Evolutionary conservation across 2,113 vertebrate species (phyloP), one percentile per base, ranked within the genome.

Genomic region (Hemiprocne comata): DNA sequence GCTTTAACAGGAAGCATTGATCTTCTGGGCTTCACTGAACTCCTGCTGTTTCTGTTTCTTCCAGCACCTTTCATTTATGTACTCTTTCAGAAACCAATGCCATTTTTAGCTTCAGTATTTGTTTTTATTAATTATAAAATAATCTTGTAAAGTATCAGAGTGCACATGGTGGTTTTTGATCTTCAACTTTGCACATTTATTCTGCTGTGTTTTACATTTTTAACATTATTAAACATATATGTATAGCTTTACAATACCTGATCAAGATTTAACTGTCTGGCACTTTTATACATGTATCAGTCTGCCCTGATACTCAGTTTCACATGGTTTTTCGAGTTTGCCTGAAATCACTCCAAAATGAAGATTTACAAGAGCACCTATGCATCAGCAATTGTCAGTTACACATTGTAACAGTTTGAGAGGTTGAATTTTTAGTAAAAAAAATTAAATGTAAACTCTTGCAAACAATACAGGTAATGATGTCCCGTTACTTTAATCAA

Each of bases 221-320:
- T 95, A 94, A 96, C 92, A 95, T 94, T 95, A 97, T 97, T 97
- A 97, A 97, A 98, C 98, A 98, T 90, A 36, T 96, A 94, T 93
- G 94, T 97, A 97, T 96, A 96, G 96, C 96, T 98, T 98, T 98
- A 98, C 97, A 98, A 97, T 97, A 98, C 91, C 97, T 95, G 96
- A 98, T 96, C 88, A 84, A 97, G 95, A 94, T 60, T 95, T 93
- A 96, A 96, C 88, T 92, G 74, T 93, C 97, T 98, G 97, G 97
- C 97, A 98, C 97, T 93, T 97, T 79, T 94, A 96, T 67, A 98
- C 91, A 95, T 10, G 78, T 96, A 96, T 96, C 91, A 96, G 78
- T 65, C 96, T 94, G 93, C 84, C 87, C 90, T 85, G 95, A 97
- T 89, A 93, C 50, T 78, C 61, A 46, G 19, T 34, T 88, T 97